Evolutionary conservation across 2,113 vertebrate genomes (phyloP).

Genomic region (Microtus montanus): DNA sequence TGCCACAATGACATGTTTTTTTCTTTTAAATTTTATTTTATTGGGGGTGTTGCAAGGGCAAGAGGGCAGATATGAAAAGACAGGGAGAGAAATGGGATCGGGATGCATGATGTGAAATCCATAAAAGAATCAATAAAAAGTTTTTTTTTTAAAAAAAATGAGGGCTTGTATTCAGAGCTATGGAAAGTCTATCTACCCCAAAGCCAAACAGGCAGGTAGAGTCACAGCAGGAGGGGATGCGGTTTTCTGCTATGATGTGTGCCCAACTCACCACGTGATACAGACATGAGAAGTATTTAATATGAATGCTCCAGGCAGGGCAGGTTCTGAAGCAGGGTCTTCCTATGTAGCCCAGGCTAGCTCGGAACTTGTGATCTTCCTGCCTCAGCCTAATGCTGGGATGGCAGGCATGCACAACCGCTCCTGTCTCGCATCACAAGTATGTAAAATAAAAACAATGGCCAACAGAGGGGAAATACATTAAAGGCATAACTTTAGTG

Average conservation of each 20-base stretch:
- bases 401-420: neutral
- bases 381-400: neutral
- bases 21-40: neutral
- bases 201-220: neutral
- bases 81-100: neutral
- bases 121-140: neutral
- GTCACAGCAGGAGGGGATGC: accelerated
- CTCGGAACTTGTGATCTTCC: neutral
- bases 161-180: accelerated
- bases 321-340: neutral
- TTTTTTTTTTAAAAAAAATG: neutral
- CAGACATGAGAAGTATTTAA: neutral
- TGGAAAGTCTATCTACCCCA: neutral
- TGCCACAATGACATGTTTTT: neutral
- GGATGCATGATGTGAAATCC: neutral
- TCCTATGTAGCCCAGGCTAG: neutral
- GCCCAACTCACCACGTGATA: neutral
- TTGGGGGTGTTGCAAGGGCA: neutral
- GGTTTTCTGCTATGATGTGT: neutral
- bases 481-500: too few relatives aligned
- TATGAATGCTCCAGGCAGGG: neutral
- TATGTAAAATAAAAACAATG: neutral
- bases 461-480: neutral
- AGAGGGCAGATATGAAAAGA: neutral
- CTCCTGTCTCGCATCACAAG: neutral